Conservation (phyloP, 2,797 vertebrate genomes). For the Allobates femoralis region DNA sequence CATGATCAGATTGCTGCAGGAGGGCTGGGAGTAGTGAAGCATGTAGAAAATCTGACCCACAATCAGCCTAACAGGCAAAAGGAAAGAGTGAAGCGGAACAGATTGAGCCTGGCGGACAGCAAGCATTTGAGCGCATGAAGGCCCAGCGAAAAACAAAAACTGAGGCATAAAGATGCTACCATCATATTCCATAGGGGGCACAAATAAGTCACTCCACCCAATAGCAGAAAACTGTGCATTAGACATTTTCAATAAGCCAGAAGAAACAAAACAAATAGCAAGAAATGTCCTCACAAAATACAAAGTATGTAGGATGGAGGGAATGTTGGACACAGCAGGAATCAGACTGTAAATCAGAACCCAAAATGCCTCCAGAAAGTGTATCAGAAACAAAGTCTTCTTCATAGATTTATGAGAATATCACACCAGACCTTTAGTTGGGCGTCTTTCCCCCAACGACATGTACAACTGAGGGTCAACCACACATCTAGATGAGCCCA, state of each 20-base stretch:
- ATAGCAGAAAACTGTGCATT: neutral
- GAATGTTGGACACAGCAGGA: neutral
- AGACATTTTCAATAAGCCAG: neutral
- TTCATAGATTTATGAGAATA: too few relatives aligned
- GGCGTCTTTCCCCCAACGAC: too few relatives aligned
- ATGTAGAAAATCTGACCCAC: constrained; percentile 47
- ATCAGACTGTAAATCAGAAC: too few relatives aligned
- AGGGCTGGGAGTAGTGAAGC: constrained; percentile 42
- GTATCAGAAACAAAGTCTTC: too few relatives aligned
- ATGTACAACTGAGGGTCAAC: too few relatives aligned
- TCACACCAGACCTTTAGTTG: too few relatives aligned
- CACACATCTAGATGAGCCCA: too few relatives aligned
- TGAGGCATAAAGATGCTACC: neutral
- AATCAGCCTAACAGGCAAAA: constrained; percentile 43
- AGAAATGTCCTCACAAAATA: neutral
- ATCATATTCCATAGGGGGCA: neutral
- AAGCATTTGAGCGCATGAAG: neutral
- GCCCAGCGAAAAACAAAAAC: neutral
- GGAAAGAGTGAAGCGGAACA: constrained; percentile 48
- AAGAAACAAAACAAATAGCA: neutral
- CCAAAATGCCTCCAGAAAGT: too few relatives aligned
- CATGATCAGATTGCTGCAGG: constrained; percentile 27
- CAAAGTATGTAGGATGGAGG: neutral
- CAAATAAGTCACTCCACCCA: neutral
- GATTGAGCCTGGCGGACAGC: constrained; percentile 37